Evolutionary conservation across 2,113 vertebrate genomes (phyloP), one percentile per base, ranked within the genome.

Genomic region (Brachypteracias leptosomus): DNA sequence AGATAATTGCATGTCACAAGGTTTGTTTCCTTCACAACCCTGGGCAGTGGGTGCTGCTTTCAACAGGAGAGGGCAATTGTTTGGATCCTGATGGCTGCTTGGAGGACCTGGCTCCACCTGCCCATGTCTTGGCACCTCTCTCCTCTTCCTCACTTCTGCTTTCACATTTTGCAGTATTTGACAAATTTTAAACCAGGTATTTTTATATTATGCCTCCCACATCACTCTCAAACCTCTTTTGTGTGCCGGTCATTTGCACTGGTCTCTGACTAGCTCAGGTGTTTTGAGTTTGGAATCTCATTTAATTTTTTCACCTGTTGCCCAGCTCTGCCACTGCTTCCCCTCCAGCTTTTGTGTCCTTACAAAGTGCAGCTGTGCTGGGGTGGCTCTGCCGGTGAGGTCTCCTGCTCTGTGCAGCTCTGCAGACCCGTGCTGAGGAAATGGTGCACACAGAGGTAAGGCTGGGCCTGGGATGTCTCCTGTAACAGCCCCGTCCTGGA

Each of bases 371-470:
- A 33, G 63, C 62, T 7, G 1, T 33, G 16, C 55, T 3, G 49
- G 22, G 36, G 4, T 5, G 38, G 2, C 6, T 59, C 19, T 63
- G n/a, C 61, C 14, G 2, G 4, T 3, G 2, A 16, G 47, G 40
- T 19, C 11, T 11, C 57, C 18, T 0, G 5, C 57, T 9, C 46
- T 0, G 3, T 5, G 47, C 73, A 58, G 59, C 46, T 73, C 61
- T 4, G 71, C 46, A 59, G 40, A 73, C 40, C 5, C 0, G 1
- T 3, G 3, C 44, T 5, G 3, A 0, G 49, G 66, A 16, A 31
- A 14, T 1, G 18, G 1, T 2, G 38, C 63, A 10, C 19, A 0
- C n/a, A 5, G 57, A n/a, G 38, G 62, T 33, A 7, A 16, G 74
- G 29, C 55, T 22, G 13, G 18, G 59, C 33, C 38, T 28, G 14